Evolutionary conservation across 2,888 invertebrate genomes (phyloP).

Genomic region (Platycheirus albimanus): DNA sequence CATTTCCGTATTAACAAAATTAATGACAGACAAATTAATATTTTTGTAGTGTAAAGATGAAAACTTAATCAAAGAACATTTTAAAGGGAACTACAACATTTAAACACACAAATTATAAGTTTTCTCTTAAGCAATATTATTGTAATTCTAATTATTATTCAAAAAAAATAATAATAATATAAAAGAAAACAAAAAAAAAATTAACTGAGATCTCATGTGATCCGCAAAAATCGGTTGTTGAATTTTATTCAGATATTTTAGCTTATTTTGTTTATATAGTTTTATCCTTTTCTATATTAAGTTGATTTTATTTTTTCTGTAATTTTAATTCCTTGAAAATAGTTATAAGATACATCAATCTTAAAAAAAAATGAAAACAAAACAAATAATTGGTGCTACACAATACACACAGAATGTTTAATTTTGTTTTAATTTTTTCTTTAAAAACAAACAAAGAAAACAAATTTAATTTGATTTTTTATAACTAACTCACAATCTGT

Average conservation of each 20-base stretch:
- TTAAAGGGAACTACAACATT: constrained; percentile 42
- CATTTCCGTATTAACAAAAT: constrained; percentile 23
- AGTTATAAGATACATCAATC: constrained; percentile 68
- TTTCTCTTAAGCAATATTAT: constrained; percentile 72
- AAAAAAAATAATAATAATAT: constrained; percentile 24
- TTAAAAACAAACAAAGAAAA: not conserved
- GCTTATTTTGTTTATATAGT: constrained; percentile 72
- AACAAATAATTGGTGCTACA: constrained; percentile 74
- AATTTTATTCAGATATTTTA: constrained; percentile 76
- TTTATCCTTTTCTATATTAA: constrained; percentile 36
- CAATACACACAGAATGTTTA: constrained; percentile 65
- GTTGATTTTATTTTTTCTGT: constrained; percentile 15
- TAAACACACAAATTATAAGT: constrained; percentile 61
- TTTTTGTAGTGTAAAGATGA: constrained; percentile 66
- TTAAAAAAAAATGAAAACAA: constrained; percentile 51
- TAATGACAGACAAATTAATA: constrained; percentile 36
- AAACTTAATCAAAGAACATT: constrained; percentile 47
- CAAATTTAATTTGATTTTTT: constrained; percentile 13
- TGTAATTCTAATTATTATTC: constrained; percentile 58
- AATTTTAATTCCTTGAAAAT: constrained; percentile 58
- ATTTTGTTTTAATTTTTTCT: not conserved
- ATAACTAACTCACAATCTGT: constrained; percentile 22
- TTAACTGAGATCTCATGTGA: constrained; percentile 74
- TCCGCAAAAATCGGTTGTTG: constrained; percentile 75
- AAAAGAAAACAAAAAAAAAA: constrained; percentile 45